Base-by-base conservation (phyloP, 2,797 vertebrate genomes). In the Astyanax mexicanus region DNA sequence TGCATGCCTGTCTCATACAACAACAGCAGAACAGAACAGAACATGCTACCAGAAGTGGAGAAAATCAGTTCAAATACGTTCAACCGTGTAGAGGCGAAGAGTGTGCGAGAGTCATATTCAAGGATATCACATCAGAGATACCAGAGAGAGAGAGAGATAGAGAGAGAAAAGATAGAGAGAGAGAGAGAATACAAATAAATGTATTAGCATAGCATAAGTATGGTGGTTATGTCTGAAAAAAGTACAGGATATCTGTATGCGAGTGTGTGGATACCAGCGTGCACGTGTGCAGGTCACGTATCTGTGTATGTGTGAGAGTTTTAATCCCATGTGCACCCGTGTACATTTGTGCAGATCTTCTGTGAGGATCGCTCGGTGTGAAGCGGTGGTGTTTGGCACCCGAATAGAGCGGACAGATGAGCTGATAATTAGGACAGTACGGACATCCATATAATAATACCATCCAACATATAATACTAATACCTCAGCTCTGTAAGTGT, bases 1-100 rank as follows among this genome's bases (percentile, higher is more conserved):
- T 84, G 73, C 88, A 89, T 90, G 81, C 88, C 87, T 84, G 83
- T 72, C 49, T 60, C 47, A 71, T 80, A 80, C 67, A n/a, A 80
- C 84, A 85, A 85, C 80, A 85, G 69, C 51, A 55, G 68, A 84
- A 83, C 81, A 72, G 6, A 21, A 27, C 47, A 57, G 11, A 83
- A 80, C 87, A 88, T 88, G 87, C 89, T 76, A 74, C 79, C 81
- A 75, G 69, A n/a, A 77, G 51, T 57, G 81, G 72, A 75, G 75
- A 71, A 76, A 81, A 78, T 57, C 40, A 49, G 38, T 35, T n/a
- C n/a, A n/a, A n/a, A n/a, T 57, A 37, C 58, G 80, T 77, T 57
- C 66, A 42, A 49, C 17, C 12, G 61, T 47, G 52, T 62, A n/a
- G n/a, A n/a, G 15, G 23, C 29, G 38, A 40, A 37, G 23, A 38